phyloP scores from a whole-genome alignment of 2,888 invertebrate genomes.

The Eupeodes latifasciatus region DNA sequence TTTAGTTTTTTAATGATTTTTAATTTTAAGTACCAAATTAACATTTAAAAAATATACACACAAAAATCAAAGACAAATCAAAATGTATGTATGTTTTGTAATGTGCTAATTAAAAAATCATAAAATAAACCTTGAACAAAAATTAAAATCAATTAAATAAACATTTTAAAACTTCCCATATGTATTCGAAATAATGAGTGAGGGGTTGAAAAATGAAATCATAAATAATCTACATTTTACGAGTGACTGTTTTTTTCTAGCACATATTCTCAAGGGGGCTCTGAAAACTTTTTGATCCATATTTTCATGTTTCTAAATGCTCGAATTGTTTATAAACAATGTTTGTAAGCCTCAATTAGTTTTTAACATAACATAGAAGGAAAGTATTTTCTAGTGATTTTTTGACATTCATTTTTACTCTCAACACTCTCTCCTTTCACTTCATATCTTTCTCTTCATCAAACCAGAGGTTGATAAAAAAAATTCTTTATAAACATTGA shows the following conservation, averaged over 20 bases:
- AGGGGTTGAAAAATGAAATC: not conserved
- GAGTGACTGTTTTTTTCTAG: no score
- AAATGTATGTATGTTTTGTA: not conserved
- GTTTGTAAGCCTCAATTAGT: no score
- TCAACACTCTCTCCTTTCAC: no score
- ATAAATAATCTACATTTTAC: not conserved
- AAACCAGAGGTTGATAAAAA: no score
- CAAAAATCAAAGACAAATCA: not conserved
- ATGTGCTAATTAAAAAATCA: conserved; percentile 15
- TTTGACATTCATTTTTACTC: no score
- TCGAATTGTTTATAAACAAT: no score
- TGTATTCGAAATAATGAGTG: not conserved
- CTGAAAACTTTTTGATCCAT: no score
- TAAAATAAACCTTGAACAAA: not conserved
- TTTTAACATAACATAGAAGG: no score
- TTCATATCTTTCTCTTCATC: no score
- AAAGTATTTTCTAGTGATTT: no score
- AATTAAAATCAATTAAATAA: conserved; percentile 4
- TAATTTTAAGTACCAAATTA: conserved; percentile 9
- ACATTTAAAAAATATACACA: not conserved
- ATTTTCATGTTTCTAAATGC: no score
- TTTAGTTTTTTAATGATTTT: not conserved
- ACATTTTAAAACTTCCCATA: not conserved
- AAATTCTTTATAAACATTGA: no score
- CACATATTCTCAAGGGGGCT: not conserved